Base-by-base conservation (phyloP, 2,797 vertebrate species). In the Denticeps clupeoides region DNA sequence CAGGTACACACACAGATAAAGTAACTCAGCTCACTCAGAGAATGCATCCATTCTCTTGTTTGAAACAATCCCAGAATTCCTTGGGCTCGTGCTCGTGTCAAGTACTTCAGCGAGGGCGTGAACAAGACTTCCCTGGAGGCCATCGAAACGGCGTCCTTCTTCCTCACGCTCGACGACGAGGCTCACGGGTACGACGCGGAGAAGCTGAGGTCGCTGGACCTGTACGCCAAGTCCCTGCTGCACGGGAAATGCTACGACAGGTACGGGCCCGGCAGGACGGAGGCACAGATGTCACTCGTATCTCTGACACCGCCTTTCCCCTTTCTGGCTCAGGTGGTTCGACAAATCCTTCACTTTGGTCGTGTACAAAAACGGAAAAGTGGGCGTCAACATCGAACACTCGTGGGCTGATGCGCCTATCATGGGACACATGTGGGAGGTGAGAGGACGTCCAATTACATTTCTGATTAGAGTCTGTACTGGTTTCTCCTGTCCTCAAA, bases 361-460 rank as follows among this genome's bases (percentile, higher is more conserved):
- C 9, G 83, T 87, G 25, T 97, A 82, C 68, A 80, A 79, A 53
- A 97, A 97, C 1, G 93, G 90, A 19, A 88, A 87, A 62, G 54
- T 94, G 68, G 93, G 93, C 3, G 66, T 89, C 59, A 97, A 93
- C 49, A 72, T 82, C 0, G 93, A 97, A 58, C 93, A 97, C 47
- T 82, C 92, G 0, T 96, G 93, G 93, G 90, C 91, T 0, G 93
- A 97, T 0, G 90, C 93, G 0, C 93, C 93, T 8, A 77, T 96
- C 49, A 45, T 91, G 0, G 91, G 89, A 51, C 93, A 97, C 40
- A 87, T 96, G 78, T 97, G 91, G 91, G 93, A 97, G 91, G 93
- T 96, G 82, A 41, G 13, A 12, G 12, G 27, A 33, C 41, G 38
- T 15, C 1, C 25, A 1, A 21, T 18, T 19, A 11, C 18, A n/a